Evolutionary conservation across 2,113 vertebrate species (phyloP).

Genomic region (Strigops habroptila): DNA sequence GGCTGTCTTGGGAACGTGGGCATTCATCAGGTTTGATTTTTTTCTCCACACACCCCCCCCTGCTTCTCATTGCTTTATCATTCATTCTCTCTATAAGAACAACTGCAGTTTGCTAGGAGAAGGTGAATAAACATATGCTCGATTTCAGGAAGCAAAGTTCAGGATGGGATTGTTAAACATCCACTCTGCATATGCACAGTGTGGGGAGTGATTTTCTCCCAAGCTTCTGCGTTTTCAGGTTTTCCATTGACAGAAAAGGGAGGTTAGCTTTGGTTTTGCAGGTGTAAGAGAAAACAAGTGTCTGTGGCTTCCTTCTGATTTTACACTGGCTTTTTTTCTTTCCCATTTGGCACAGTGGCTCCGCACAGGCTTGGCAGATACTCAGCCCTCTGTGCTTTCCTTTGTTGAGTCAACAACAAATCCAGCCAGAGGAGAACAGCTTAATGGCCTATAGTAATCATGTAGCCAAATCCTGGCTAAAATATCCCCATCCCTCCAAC

Average conservation of each 20-base stretch:
- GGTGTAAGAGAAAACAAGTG: neutral
- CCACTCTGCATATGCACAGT: neutral
- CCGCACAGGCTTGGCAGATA: conserved; percentile 1
- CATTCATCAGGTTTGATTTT: neutral
- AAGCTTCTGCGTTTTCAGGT: neutral
- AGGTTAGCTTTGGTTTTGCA: neutral
- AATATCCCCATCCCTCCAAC: neutral
- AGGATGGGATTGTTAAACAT: neutral
- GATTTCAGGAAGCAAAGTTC: neutral
- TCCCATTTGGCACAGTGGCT: neutral
- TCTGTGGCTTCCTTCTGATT: neutral
- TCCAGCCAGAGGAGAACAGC: neutral
- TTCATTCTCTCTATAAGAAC: neutral
- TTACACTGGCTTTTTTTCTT: neutral
- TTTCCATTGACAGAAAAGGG: neutral
- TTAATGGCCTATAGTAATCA: neutral
- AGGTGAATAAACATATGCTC: neutral
- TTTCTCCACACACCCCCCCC: too few relatives aligned
- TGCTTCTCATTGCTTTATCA: neutral
- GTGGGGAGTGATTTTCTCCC: neutral
- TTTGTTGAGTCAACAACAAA: conserved; percentile 31
- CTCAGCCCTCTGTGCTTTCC: neutral
- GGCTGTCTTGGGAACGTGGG: fast-evolving
- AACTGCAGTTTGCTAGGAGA: neutral
- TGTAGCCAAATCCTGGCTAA: neutral